Conservation (phyloP, 2,113 vertebrate genomes). For the Neofelis nebulosa region DNA sequence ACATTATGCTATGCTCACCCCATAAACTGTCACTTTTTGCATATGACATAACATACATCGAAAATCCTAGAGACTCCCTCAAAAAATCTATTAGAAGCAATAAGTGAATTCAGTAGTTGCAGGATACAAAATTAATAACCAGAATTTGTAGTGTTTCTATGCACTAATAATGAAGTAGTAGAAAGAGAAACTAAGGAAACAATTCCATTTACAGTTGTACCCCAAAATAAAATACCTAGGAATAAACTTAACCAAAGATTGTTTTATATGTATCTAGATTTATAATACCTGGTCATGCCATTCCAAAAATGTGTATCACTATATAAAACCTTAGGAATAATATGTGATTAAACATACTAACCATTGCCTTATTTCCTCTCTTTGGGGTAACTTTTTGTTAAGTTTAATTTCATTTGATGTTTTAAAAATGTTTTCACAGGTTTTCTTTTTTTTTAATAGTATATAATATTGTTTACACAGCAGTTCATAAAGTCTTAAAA, state of each 20-base stretch:
- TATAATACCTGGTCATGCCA: background rate
- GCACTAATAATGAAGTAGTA: background rate
- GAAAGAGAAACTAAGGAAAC: background rate
- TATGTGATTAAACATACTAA: background rate
- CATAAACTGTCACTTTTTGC: background rate
- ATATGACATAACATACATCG: background rate
- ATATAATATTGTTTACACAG: background rate
- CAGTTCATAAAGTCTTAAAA: conserved; percentile 21
- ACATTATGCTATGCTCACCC: background rate
- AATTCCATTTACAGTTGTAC: background rate
- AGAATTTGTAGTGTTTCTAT: background rate
- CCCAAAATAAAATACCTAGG: background rate
- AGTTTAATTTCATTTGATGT: conserved; percentile 1
- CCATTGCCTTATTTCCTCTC: conserved; percentile 13
- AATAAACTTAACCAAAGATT: background rate
- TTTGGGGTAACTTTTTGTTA: conserved; percentile 2
- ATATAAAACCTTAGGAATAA: background rate
- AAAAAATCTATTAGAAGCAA: background rate
- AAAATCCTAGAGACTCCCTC: background rate
- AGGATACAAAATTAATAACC: background rate
- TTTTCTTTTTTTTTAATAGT: conserved; percentile 22
- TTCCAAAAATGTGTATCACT: background rate
- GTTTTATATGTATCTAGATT: background rate
- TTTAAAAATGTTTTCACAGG: conserved; percentile 45
- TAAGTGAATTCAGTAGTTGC: background rate